Evolutionary conservation across 23 tunicate species (phyloP).

Genomic region (Trididemnum clinides): DNA sequence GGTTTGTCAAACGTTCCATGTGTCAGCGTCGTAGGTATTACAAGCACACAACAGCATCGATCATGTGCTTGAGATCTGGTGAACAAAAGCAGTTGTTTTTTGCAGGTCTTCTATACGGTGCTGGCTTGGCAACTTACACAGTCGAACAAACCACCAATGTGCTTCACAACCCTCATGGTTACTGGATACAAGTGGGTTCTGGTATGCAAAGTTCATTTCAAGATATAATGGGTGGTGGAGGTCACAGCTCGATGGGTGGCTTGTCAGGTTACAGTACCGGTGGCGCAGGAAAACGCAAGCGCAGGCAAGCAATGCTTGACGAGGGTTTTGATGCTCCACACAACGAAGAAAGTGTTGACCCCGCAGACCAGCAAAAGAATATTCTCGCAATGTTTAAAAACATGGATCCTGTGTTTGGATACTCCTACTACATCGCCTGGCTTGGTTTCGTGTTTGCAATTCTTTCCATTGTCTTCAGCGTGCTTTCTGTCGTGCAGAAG

Average conservation of each 20-base stretch:
- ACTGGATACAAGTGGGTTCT: background rate
- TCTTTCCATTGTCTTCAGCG: background rate
- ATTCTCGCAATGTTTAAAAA: background rate
- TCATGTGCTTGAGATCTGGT: too few relatives aligned
- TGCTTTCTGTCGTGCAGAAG: too few relatives aligned
- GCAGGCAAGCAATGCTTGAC: background rate
- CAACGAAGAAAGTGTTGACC: too few relatives aligned
- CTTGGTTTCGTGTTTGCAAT: background rate
- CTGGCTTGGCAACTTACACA: background rate
- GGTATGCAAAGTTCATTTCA: background rate
- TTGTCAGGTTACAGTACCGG: too few relatives aligned
- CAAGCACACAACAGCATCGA: too few relatives aligned
- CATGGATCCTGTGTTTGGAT: slow-evolving; percentile 24
- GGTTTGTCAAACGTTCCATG: background rate
- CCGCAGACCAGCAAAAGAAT: too few relatives aligned
- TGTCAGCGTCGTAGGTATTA: too few relatives aligned
- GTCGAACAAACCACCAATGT: background rate
- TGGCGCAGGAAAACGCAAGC: background rate
- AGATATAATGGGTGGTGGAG: background rate
- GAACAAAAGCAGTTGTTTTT: too few relatives aligned
- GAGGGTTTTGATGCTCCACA: background rate
- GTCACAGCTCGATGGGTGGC: too few relatives aligned
- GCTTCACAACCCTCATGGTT: background rate
- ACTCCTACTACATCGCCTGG: background rate
- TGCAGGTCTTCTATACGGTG: background rate